A percentile compares a stretch with the other conserved stretches of the same genome.
Evolutionary conservation across 2,797 vertebrate genomes (phyloP).

Genomic region (Poecilia gillii): DNA sequence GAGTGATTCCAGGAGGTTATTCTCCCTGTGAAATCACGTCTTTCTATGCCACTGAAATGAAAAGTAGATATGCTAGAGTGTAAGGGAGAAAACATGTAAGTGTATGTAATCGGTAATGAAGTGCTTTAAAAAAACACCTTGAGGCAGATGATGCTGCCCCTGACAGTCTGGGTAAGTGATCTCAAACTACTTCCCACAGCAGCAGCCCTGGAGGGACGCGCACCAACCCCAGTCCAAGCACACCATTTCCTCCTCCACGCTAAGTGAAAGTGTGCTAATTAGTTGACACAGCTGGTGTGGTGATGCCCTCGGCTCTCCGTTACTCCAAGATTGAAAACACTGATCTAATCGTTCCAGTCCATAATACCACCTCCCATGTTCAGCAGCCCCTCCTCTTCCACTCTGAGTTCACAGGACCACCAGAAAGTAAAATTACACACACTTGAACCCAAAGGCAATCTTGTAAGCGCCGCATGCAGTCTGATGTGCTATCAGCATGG

Average conservation of each 20-base stretch:
- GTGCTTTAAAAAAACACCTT: constrained; percentile 2
- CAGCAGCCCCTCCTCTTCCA: constrained; percentile 1
- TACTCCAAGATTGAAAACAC: not conserved
- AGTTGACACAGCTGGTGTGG: constrained; percentile 42
- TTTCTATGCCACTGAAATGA: not conserved
- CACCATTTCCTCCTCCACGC: not conserved
- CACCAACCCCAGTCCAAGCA: not conserved
- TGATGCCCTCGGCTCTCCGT: constrained; percentile 26
- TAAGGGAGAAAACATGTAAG: not conserved
- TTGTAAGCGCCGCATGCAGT: not conserved
- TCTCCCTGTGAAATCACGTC: not conserved
- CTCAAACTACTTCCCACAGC: constrained; percentile 37
- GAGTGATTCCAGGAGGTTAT: not conserved
- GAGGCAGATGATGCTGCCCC: not conserved
- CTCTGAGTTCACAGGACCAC: not conserved
- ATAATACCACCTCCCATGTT: not conserved
- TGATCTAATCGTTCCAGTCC: not conserved
- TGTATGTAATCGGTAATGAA: not conserved
- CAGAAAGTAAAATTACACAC: constrained; percentile 7
- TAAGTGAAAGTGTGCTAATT: constrained; percentile 47
- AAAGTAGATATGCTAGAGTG: not conserved
- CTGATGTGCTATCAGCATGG: constrained; percentile 1
- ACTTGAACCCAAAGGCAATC: constrained; percentile 8
- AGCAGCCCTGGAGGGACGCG: constrained; percentile 27
- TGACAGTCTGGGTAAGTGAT: constrained; percentile 15